phyloP scores from a whole-genome alignment of 2,888 invertebrate species.

The Cremastinae sp. region DNA sequence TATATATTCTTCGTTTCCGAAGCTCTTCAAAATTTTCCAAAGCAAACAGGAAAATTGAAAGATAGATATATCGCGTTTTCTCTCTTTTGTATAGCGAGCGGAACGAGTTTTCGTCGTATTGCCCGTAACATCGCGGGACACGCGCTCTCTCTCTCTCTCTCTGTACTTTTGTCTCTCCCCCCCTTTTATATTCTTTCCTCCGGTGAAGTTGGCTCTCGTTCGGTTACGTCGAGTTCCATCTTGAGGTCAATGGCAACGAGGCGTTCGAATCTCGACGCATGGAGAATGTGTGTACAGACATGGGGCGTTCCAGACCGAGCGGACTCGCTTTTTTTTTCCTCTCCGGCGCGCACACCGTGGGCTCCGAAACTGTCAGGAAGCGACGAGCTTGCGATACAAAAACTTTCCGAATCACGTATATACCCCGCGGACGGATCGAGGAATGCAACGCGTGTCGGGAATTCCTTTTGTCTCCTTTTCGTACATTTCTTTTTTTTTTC shows the following conservation, averaged over 20 bases:
- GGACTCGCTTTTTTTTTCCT: conserved; percentile 21
- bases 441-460: not conserved
- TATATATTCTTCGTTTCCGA: too few relatives aligned
- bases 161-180: conserved; percentile 53
- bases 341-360: too few relatives aligned
- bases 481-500: too few relatives aligned
- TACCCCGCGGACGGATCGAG: not conserved
- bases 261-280: conserved; percentile 66
- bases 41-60: too few relatives aligned
- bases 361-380: conserved; percentile 2
- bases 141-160: conserved; percentile 38
- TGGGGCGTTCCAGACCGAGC: conserved; percentile 57
- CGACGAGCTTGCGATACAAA: not conserved
- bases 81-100: conserved; percentile 5
- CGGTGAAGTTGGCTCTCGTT: conserved; percentile 34
- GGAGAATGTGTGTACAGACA: conserved; percentile 64
- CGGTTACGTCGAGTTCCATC: conserved; percentile 47
- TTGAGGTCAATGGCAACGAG: conserved; percentile 64
- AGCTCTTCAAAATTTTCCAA: too few relatives aligned
- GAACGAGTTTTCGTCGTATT: conserved; percentile 53
- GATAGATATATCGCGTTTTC: not conserved
- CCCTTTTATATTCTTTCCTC: conserved; percentile 47
- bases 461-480: not conserved
- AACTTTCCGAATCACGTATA: too few relatives aligned
- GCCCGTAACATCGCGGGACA: conserved; percentile 32